These are phyloP conservation scores for Tapirus indicus DNA, from an alignment of 2,797 vertebrate species.

Conservation along the genomic window DNA sequence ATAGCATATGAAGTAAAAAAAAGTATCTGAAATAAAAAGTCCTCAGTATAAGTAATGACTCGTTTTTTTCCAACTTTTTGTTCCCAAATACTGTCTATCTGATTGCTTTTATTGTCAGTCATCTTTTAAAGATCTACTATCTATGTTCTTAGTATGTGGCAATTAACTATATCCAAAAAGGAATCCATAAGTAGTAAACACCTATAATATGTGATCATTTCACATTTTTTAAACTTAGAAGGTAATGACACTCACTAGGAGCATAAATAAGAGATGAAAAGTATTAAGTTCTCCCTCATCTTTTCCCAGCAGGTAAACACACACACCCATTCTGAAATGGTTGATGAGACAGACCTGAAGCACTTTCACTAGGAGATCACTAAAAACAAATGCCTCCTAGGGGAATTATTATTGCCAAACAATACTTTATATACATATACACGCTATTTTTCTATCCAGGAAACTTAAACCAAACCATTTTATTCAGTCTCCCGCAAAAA, in stretches of 20 bases:
- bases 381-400: slow-evolving; percentile 59
- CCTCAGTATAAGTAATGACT: not conserved
- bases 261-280: slow-evolving; percentile 44
- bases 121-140: slow-evolving; percentile 25
- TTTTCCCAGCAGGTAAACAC: slow-evolving; percentile 41
- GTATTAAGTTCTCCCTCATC: not conserved
- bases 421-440: not conserved
- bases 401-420: slow-evolving; percentile 69
- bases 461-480: slow-evolving; percentile 81
- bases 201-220: not conserved
- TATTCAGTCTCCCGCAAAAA: slow-evolving; percentile 72
- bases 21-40: slow-evolving; percentile 72
- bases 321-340: slow-evolving; percentile 47
- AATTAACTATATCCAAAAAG: slow-evolving; percentile 38
- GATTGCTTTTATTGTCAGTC: slow-evolving; percentile 30
- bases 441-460: slow-evolving; percentile 61
- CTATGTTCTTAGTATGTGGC: not conserved
- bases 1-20: slow-evolving; percentile 59
- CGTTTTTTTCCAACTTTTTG: slow-evolving; percentile 45
- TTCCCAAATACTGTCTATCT: slow-evolving; percentile 33
- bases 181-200: not conserved
- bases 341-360: slow-evolving; percentile 36
- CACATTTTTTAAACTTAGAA: slow-evolving; percentile 57
- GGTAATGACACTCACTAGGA: not conserved
- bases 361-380: slow-evolving; percentile 15